Evolutionary conservation across 2,888 invertebrate genomes (phyloP).

Genomic region (Coenonympha glycerion): DNA sequence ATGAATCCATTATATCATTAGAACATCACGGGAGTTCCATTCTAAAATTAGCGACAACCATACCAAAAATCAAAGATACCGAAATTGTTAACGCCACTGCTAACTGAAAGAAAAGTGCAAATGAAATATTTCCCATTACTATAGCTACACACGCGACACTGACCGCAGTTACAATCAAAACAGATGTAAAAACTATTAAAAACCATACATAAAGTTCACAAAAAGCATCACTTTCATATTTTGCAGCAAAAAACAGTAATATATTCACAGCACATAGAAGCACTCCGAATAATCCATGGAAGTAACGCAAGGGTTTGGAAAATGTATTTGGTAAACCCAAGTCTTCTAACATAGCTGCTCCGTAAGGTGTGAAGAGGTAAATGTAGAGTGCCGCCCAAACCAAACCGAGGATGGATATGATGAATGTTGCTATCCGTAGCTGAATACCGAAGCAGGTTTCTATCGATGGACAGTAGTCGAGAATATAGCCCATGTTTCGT

Average conservation of each 20-base stretch:
- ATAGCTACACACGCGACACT: constrained; percentile 18
- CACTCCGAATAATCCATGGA: constrained; percentile 38
- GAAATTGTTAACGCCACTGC: constrained; percentile 20
- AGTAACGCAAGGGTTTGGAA: constrained; percentile 28
- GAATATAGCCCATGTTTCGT: constrained; percentile 34
- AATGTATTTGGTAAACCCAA: constrained; percentile 21
- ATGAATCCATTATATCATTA: too few relatives aligned
- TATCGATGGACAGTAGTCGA: constrained; percentile 38
- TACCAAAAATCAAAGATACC: constrained; percentile 33
- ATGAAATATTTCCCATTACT: constrained; percentile 15
- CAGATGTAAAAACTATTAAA: constrained; percentile 28
- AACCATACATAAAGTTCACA: constrained; percentile 45
- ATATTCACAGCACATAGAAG: constrained; percentile 35
- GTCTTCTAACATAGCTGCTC: constrained; percentile 17
- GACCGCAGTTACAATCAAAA: constrained; percentile 14
- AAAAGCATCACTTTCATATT: constrained; percentile 33
- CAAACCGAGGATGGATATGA: constrained; percentile 33
- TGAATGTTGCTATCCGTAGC: constrained; percentile 30
- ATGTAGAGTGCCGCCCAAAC: constrained; percentile 32
- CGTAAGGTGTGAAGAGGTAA: constrained; percentile 29
- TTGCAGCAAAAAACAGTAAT: constrained; percentile 34
- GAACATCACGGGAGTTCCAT: constrained; percentile 36
- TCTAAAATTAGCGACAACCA: constrained; percentile 42
- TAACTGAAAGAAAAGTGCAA: constrained; percentile 14
- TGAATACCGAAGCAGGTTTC: constrained; percentile 34